Percentiles rank a stretch among this genome's conserved stretches.
Evolutionary conservation across 2,797 vertebrate genomes (phyloP).

Genomic region (Valencia hispanica): DNA sequence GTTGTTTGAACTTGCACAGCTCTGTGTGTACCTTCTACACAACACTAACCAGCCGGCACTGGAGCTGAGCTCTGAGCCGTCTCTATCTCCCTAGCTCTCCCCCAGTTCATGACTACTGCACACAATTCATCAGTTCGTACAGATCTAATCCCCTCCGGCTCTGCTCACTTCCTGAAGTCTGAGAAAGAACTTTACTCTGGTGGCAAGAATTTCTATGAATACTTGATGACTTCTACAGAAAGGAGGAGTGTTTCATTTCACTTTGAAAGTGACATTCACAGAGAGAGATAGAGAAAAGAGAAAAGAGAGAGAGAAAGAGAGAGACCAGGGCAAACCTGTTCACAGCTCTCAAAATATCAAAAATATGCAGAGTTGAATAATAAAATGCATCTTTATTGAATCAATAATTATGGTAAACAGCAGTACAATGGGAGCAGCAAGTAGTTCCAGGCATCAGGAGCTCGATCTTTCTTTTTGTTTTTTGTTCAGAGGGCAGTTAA

Average conservation of each 20-base stretch:
- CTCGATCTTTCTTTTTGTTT: constrained; percentile 34
- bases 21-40: constrained; percentile 83
- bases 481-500: constrained; percentile 53
- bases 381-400: constrained; percentile 78
- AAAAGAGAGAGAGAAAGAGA: constrained; percentile 17
- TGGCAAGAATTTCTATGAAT: constrained; percentile 82
- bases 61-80: constrained; percentile 78
- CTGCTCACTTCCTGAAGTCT: constrained; percentile 79
- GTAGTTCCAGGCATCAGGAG: constrained; percentile 51
- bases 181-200: constrained; percentile 81
- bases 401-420: constrained; percentile 75
- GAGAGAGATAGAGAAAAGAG: too few species aligned
- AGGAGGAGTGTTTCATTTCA: constrained; percentile 66
- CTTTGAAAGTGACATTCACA: constrained; percentile 75
- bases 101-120: constrained; percentile 80
- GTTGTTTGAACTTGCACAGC: constrained; percentile 85
- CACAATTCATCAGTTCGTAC: constrained; percentile 80
- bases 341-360: constrained; percentile 33
- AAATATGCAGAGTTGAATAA: constrained; percentile 42
- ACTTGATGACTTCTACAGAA: constrained; percentile 77
- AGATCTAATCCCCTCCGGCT: constrained; percentile 80
- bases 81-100: constrained; percentile 76
- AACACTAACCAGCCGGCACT: constrained; percentile 81
- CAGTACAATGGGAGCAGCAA: constrained; percentile 68
- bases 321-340: constrained; percentile 45